Conservation (phyloP, 2,113 vertebrate genomes). For the Dasyornis broadbenti region DNA sequence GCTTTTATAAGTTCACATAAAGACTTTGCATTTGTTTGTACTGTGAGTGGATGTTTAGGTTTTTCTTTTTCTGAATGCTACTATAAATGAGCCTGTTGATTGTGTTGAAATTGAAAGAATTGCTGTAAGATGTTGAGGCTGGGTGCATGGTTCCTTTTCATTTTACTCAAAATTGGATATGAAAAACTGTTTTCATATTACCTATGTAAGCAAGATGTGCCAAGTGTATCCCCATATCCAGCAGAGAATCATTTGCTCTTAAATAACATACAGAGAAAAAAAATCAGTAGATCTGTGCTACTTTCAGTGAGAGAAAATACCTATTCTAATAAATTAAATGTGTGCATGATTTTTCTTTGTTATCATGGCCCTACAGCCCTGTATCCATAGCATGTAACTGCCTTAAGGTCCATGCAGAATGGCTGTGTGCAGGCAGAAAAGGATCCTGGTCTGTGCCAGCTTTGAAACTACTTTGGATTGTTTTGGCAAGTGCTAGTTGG, state of each 20-base stretch:
- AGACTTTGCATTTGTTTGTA: background rate
- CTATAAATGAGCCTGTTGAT: background rate
- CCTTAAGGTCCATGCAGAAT: background rate
- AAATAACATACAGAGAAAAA: background rate
- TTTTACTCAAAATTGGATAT: background rate
- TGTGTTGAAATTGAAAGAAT: background rate
- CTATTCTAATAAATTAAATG: background rate
- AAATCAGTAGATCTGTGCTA: background rate
- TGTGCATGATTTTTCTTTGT: background rate
- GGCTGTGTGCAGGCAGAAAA: background rate
- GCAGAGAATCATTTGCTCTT: background rate
- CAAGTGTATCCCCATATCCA: background rate
- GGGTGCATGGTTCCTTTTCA: background rate
- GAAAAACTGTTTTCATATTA: background rate
- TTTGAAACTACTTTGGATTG: background rate
- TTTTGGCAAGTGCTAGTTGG: background rate
- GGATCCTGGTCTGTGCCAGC: background rate
- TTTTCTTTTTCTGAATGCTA: background rate
- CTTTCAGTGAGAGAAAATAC: background rate
- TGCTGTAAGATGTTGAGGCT: background rate
- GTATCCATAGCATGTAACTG: background rate
- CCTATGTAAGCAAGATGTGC: fast-evolving
- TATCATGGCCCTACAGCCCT: background rate
- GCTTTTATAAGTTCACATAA: background rate
- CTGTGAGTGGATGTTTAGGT: background rate